Evolutionary conservation across 2,888 invertebrate species (phyloP), one percentile per base, ranked within the genome.

Genomic region (Drosophila picticornis): DNA sequence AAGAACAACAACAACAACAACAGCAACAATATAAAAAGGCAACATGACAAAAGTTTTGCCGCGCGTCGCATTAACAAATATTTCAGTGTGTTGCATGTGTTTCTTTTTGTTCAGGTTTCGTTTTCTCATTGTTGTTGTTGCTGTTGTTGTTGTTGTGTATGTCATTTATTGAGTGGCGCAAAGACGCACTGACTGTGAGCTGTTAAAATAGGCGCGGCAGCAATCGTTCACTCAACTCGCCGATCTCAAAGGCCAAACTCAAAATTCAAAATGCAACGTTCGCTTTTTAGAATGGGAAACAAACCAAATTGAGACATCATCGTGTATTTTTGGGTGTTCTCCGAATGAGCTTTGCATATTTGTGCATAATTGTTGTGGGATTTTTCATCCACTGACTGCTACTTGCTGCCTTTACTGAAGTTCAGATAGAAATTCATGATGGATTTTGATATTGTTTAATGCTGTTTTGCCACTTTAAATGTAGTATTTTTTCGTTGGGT

Each of bases 21-120:
- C 16, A 64, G 52, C 32, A 61, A 58, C 55, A 73, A 77, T 67
- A 72, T 61, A 61, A 81, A 77, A 56, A 22, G 65, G 11, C 57
- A 86, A 84, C 85, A 84, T 82, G 84, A 84, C 84, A 87, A 87
- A 87, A 84, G 66, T 80, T 87, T 84, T 74, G 88, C 84, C 84
- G 84, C 84, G 73, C 74, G 69, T 55, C 83, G 86, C 83, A 78
- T 81, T 84, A 80, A 76, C 80, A 76, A 80, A 84, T 75, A 76
- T 84, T 75, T 75, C 61, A 65, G 56, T 58, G 65, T 68, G 72
- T 77, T 77, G 69, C 74, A 77, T 52, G 65, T 61, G 59, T 51
- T 52, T 46, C 52, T 29, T 59, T 38, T 43, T 50, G 59, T 29
- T 46, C 50, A 38, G 31, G 6, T 25, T 36, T 36, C 19, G 13